Conservation (phyloP, 2,888 invertebrate genomes). For the Crepidodera aurea region DNA sequence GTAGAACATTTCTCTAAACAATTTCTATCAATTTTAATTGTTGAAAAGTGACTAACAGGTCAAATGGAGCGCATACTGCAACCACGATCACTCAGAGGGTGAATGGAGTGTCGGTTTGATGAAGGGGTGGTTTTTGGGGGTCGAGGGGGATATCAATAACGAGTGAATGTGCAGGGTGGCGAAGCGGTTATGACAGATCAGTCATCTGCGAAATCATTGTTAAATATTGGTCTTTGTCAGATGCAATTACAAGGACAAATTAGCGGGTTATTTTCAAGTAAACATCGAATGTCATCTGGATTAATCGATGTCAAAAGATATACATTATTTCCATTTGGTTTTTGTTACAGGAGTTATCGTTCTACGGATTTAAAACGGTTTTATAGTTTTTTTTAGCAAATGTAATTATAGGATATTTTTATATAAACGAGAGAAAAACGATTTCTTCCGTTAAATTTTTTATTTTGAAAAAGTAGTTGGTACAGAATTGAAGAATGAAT, state of each 20-base stretch:
- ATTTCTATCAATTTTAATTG: no score
- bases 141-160: conserved; percentile 52
- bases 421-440: no score
- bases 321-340: neutral
- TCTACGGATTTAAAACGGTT: no score
- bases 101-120: conserved; percentile 10
- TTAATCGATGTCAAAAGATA: conserved; percentile 24
- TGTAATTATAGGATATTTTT: no score
- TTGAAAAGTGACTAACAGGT: neutral
- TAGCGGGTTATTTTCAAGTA: conserved; percentile 42
- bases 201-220: conserved; percentile 53
- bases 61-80: neutral
- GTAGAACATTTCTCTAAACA: no score
- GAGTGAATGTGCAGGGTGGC: conserved; percentile 51
- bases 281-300: conserved; percentile 33
- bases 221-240: conserved; percentile 48
- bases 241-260: conserved; percentile 53
- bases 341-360: no score
- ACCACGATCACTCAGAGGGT: neutral
- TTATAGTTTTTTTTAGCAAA: no score
- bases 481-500: no score
- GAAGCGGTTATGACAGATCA: conserved; percentile 53
- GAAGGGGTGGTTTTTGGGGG: conserved; percentile 40
- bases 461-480: no score
- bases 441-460: no score